These are phyloP conservation scores for Mastomys coucha DNA, from an alignment of 2,113 vertebrate species.

Conservation along the genomic window DNA sequence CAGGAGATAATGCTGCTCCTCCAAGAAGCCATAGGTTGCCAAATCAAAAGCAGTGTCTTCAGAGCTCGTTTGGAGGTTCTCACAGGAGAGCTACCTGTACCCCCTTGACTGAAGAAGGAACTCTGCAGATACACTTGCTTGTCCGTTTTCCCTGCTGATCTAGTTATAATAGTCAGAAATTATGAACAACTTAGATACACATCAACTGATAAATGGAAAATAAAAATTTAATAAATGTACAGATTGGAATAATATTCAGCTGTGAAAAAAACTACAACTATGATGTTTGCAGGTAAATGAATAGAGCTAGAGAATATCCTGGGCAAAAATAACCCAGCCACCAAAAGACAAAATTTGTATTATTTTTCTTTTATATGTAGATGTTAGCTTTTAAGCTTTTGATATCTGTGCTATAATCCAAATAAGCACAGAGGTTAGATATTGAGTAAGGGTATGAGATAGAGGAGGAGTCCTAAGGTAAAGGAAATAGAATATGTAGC, in stretches of 20 bases:
- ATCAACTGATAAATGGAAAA: neutral
- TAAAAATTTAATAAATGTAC: neutral
- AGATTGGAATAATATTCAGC: neutral
- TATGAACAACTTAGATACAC: neutral
- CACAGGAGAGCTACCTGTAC: neutral
- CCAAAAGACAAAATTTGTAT: neutral
- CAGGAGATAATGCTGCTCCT: neutral
- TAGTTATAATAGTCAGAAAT: neutral
- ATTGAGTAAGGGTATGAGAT: neutral
- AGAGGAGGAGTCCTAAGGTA: neutral
- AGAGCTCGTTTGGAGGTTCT: no score
- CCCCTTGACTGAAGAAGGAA: neutral
- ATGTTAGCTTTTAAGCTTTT: neutral
- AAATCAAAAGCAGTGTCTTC: neutral
- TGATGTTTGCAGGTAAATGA: neutral
- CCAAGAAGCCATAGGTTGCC: neutral
- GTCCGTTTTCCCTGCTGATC: neutral
- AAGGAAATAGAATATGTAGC: neutral
- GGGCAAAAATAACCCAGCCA: neutral
- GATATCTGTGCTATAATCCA: neutral
- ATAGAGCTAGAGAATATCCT: neutral
- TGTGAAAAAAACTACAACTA: neutral
- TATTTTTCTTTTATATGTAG: neutral
- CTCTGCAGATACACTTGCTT: neutral
- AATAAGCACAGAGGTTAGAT: neutral